A percentile compares a stretch with the other conserved stretches of the same genome.
These are phyloP conservation scores for Bombus confusus DNA, from an alignment of 1,140 invertebrate genomes.

Conservation along the genomic window DNA sequence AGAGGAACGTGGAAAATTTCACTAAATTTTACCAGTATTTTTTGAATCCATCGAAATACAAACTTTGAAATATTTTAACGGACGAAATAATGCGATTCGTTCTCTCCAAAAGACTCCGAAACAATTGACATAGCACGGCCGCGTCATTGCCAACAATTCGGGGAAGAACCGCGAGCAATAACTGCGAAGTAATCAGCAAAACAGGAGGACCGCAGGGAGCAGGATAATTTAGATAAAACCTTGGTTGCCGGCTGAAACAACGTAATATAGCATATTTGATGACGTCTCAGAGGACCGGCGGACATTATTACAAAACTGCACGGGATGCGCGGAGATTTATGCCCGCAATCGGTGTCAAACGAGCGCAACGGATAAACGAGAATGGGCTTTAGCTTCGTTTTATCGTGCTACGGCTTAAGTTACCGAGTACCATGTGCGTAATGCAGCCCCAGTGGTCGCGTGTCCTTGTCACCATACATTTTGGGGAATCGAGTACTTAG, in stretches of 20 bases:
- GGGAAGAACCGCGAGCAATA: neutral
- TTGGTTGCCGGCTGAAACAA: conserved; percentile 14
- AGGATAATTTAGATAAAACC: conserved; percentile 51
- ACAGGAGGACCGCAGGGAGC: neutral
- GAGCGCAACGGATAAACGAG: conserved; percentile 65
- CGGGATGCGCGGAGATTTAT: conserved; percentile 70
- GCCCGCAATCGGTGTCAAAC: conserved; percentile 67
- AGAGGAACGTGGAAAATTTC: too few relatives aligned
- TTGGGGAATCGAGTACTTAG: neutral
- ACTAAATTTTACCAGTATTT: too few relatives aligned
- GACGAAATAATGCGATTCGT: too few relatives aligned
- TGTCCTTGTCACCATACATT: conserved; percentile 14
- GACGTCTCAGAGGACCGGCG: conserved; percentile 56
- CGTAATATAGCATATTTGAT: conserved; percentile 44
- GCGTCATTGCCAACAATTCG: neutral
- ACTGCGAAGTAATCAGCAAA: neutral
- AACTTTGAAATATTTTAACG: too few relatives aligned
- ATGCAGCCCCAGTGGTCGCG: neutral
- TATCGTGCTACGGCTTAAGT: conserved; percentile 66
- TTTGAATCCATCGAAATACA: too few relatives aligned
- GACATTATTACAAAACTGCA: conserved; percentile 71
- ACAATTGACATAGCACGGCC: neutral
- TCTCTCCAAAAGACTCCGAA: neutral
- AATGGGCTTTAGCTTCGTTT: conserved; percentile 73
- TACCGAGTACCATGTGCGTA: conserved; percentile 65